Evolutionary conservation across 1,140 invertebrate species (phyloP), one percentile per base, ranked within the genome.

Genomic region (Diorhabda elongata): DNA sequence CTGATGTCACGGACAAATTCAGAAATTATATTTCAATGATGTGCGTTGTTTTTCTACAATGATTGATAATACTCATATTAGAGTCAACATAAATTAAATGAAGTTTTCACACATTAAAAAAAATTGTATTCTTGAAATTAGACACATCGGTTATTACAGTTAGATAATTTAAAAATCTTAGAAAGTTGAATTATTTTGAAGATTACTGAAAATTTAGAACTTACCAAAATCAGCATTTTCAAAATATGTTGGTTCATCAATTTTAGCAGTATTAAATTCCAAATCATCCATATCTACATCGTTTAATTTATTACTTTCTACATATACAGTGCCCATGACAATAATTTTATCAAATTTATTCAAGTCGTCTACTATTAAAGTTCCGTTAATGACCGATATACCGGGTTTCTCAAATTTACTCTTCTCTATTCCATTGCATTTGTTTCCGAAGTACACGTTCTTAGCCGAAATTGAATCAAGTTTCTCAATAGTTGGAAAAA

Each of bases 141-240:
- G 26, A 26, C 26, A 26, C 0, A 26, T 26, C 1, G 1, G 26
- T 26, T 26, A 26, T 26, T 26, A 26, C 26, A 26, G 26, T 26
- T 26, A 26, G 26, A 26, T 26, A 26, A 26, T 26, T 26, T 26
- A 26, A 26, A 26, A 26, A 26, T 26, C 26, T 26, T 26, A 26
- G 1, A 26, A 26, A 26, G 26, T 26, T 26, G 26, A 26, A 26
- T 26, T 26, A 26, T 26, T 26, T 26, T 26, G 26, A 26, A 26
- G 26, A 26, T 26, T 26, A 26, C 26, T 26, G 26, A 26, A 26
- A 26, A 26, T 26, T 26, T 26, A 26, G 26, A 26, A 75, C 64
- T 72, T 79, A 84, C 82, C 77, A 76, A 84, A 83, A 64, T 69
- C 73, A 8, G 77, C 79, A 5, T 68, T 44, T 64, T 76, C 65